Percentiles rank a stretch among this genome's conserved stretches.
phyloP scores from a whole-genome alignment of 2,888 invertebrate genomes.

The Athrips mouffetella region DNA sequence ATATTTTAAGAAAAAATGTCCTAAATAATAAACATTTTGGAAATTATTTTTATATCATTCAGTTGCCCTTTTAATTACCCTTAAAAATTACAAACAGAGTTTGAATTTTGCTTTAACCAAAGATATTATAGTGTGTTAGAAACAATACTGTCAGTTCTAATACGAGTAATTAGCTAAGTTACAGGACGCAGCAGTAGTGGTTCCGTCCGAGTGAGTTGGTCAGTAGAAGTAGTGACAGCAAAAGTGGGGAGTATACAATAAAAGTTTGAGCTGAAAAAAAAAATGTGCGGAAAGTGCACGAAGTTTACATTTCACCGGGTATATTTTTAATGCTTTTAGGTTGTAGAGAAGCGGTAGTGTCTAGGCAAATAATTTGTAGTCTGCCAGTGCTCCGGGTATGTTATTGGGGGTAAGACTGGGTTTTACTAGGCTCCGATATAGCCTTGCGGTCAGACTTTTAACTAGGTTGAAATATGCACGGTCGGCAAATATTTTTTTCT shows the following conservation, averaged over 20 bases:
- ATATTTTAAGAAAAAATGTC: too few species aligned
- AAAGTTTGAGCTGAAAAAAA: constrained; percentile 2
- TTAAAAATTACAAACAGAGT: too few species aligned
- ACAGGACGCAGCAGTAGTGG: too few species aligned
- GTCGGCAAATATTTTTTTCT: background rate
- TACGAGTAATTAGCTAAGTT: too few species aligned
- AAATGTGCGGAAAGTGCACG: background rate
- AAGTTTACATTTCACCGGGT: constrained; percentile 8
- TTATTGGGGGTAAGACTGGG: constrained; percentile 28
- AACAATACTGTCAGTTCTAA: too few species aligned
- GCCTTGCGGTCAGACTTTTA: constrained; percentile 32
- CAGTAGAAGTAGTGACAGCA: too few species aligned
- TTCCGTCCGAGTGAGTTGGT: too few species aligned
- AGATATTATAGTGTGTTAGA: too few species aligned
- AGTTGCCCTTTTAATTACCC: too few species aligned
- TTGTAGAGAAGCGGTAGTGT: constrained; percentile 17
- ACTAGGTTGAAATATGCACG: constrained; percentile 30
- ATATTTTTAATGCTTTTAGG: constrained; percentile 16
- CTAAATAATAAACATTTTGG: too few species aligned
- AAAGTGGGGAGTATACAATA: background rate
- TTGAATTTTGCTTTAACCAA: too few species aligned
- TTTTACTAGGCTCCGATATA: constrained; percentile 24
- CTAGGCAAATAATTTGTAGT: constrained; percentile 37
- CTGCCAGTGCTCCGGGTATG: constrained; percentile 28
- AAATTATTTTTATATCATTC: too few species aligned